Conservation (phyloP, 2,888 invertebrate genomes). For the Amphipyra berbera region DNA sequence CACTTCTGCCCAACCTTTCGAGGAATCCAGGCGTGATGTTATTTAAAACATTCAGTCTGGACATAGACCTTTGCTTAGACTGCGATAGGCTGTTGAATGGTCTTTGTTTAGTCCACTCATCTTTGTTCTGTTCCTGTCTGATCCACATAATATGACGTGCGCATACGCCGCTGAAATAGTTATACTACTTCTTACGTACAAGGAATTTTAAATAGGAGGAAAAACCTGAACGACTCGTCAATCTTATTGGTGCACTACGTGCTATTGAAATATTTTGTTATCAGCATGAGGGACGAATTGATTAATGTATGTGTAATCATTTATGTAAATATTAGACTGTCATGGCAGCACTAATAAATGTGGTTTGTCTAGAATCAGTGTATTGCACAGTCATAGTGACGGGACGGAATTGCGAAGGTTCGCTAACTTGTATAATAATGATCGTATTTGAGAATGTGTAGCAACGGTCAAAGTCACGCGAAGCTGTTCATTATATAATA, state of each 20-base stretch:
- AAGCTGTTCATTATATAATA: constrained; percentile 25
- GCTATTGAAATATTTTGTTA: constrained; percentile 39
- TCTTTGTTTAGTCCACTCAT: constrained; percentile 7
- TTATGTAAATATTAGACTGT: constrained; percentile 12
- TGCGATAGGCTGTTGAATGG: not conserved
- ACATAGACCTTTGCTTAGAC: not conserved
- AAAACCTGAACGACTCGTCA: constrained; percentile 25
- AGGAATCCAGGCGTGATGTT: too few species aligned
- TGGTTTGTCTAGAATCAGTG: not conserved
- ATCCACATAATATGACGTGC: constrained; percentile 34
- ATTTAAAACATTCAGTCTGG: too few species aligned
- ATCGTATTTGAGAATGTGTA: constrained; percentile 14
- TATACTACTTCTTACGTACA: constrained; percentile 15
- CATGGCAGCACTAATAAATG: not conserved
- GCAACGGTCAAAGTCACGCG: constrained; percentile 43
- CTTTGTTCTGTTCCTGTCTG: constrained; percentile 7
- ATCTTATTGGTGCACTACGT: constrained; percentile 23
- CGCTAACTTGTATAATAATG: constrained; percentile 6
- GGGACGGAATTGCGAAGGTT: constrained; percentile 8
- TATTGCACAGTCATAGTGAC: constrained; percentile 20
- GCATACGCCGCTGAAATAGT: constrained; percentile 44
- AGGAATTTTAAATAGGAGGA: constrained; percentile 42
- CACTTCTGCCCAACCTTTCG: too few species aligned
- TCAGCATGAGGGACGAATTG: constrained; percentile 18
- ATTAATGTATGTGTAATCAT: constrained; percentile 9